These are phyloP conservation scores for Agrenia bidenticulata DNA, from an alignment of 2,888 invertebrate genomes.

Conservation along the genomic window DNA sequence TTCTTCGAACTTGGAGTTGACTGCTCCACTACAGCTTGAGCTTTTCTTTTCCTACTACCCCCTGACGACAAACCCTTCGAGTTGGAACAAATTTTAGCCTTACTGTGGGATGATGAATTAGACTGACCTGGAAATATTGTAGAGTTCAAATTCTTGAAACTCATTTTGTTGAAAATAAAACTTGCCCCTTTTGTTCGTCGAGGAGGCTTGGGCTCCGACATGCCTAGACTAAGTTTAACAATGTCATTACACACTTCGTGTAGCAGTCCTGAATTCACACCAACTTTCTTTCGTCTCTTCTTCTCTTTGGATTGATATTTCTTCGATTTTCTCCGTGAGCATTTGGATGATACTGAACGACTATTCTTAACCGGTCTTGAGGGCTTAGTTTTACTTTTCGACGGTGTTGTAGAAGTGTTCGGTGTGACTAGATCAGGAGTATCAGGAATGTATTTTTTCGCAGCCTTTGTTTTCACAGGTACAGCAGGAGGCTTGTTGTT, in stretches of 20 bases:
- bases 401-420: neutral
- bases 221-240: too few relatives aligned
- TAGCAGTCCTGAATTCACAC: too few relatives aligned
- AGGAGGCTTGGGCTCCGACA: too few relatives aligned
- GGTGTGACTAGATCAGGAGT: conserved; percentile 39
- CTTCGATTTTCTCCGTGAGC: conserved; percentile 26
- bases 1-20: neutral
- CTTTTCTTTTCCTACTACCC: neutral
- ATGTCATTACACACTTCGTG: too few relatives aligned
- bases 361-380: neutral
- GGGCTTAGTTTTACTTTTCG: neutral
- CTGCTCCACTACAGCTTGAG: conserved; percentile 10
- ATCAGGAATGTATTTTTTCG: conserved; percentile 52
- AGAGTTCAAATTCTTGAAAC: conserved; percentile 28
- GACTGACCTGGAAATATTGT: conserved; percentile 22
- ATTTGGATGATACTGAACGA: neutral
- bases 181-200: too few relatives aligned
- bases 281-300: conserved; percentile 29
- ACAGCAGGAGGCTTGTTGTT: conserved; percentile 15
- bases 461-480: conserved; percentile 50
- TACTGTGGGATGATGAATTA: too few relatives aligned
- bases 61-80: neutral
- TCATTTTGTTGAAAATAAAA: conserved; percentile 29
- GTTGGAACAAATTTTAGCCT: too few relatives aligned
- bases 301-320: conserved; percentile 30